phyloP scores from a whole-genome alignment of 64 coral and sea anemone species.

The Montipora sp. region DNA sequence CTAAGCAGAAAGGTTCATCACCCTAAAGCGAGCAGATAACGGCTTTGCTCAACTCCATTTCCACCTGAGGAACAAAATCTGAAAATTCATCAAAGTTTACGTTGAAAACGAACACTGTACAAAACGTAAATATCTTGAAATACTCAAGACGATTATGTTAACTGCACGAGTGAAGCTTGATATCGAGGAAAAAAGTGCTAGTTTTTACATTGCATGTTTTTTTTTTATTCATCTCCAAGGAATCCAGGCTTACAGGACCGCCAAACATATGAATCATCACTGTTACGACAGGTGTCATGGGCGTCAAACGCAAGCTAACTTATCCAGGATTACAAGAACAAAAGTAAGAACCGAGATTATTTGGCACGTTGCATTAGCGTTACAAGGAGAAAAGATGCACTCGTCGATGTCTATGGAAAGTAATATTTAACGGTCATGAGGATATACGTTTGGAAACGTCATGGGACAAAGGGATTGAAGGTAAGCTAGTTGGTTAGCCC shows the following conservation, averaged over 20 bases:
- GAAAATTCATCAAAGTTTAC: too few species aligned
- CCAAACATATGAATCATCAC: slow-evolving; percentile 25
- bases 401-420: slow-evolving; percentile 41
- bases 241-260: slow-evolving; percentile 30
- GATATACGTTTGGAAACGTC: too few species aligned
- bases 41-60: too few species aligned
- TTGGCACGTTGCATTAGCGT: slow-evolving; percentile 41
- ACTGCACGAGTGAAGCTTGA: too few species aligned
- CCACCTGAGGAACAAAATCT: too few species aligned
- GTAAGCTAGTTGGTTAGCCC: too few species aligned
- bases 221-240: slow-evolving; percentile 2
- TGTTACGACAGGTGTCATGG: slow-evolving; percentile 43
- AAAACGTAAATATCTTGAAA: too few species aligned
- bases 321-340: slow-evolving; percentile 43
- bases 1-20: too few species aligned
- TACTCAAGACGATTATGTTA: too few species aligned
- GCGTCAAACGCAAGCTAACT: neutral
- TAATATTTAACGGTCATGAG: neutral
- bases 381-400: slow-evolving; percentile 33
- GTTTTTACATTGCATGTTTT: slow-evolving; percentile 12
- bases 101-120: too few species aligned
- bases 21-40: too few species aligned
- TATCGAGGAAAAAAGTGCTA: neutral
- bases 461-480: too few species aligned
- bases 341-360: slow-evolving; percentile 37